A percentile compares a stretch with the other conserved stretches of the same genome.
These are phyloP conservation scores for Beris morrisii DNA, from an alignment of 2,888 invertebrate genomes.

Conservation along the genomic window DNA sequence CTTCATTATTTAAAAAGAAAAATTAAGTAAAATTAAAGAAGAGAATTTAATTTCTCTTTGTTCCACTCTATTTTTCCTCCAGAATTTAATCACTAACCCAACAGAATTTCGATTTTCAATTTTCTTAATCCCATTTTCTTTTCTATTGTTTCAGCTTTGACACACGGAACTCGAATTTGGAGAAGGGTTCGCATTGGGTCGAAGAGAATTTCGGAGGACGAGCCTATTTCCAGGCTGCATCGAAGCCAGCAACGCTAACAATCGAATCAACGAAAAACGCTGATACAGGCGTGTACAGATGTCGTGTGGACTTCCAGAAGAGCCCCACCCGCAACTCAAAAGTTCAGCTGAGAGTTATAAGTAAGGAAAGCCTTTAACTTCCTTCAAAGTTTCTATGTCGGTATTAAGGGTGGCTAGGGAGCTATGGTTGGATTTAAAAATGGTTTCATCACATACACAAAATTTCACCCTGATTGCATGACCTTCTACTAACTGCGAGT, in stretches of 20 bases:
- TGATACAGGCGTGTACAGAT: constrained; percentile 83
- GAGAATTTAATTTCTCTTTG: too few species aligned
- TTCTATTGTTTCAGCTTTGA: constrained; percentile 56
- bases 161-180: constrained; percentile 58
- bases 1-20: too few species aligned
- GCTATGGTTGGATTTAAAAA: too few species aligned
- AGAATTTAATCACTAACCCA: too few species aligned
- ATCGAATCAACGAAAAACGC: constrained; percentile 72
- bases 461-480: too few species aligned
- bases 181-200: constrained; percentile 62
- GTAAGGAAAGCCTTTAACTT: constrained; percentile 63
- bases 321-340: constrained; percentile 85
- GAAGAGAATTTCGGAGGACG: constrained; percentile 65
- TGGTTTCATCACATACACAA: too few species aligned
- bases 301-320: constrained; percentile 87
- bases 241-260: constrained; percentile 72
- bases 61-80: too few species aligned
- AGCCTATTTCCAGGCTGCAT: constrained; percentile 69
- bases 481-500: too few species aligned
- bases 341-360: constrained; percentile 86
- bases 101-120: neutral
- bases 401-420: neutral
- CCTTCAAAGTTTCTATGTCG: constrained; percentile 7
- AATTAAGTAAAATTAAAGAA: too few species aligned
- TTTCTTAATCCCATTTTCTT: neutral